Conservation (phyloP, 1,140 invertebrate genomes). For the Drosophila baimaii region DNA sequence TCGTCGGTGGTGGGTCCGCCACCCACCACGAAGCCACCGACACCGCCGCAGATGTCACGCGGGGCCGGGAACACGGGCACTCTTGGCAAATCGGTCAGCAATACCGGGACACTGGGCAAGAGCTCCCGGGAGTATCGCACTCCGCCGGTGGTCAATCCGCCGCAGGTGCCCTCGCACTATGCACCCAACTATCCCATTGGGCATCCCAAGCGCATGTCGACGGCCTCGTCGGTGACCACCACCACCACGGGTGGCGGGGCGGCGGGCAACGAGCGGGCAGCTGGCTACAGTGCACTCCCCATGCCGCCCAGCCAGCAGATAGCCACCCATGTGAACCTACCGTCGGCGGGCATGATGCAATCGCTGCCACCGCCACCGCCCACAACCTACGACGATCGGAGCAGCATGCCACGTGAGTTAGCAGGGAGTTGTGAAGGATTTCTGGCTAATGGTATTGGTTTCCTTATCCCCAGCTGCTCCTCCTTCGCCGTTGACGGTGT, state of each 20-base stretch:
- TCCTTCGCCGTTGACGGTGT: slow-evolving; percentile 89
- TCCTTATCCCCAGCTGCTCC: slow-evolving; percentile 86
- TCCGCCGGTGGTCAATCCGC: slow-evolving; percentile 96
- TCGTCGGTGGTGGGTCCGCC: slow-evolving; percentile 90
- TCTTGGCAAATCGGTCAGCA: slow-evolving; percentile 85
- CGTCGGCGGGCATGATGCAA: slow-evolving; percentile 89
- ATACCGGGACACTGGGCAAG: slow-evolving; percentile 88
- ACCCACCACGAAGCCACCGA: slow-evolving; percentile 97
- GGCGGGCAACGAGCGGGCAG: slow-evolving; percentile 87
- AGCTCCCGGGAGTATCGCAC: slow-evolving; percentile 94
- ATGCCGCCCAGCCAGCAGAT: slow-evolving; percentile 87
- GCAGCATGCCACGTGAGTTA: slow-evolving; percentile 92
- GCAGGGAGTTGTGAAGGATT: not conserved
- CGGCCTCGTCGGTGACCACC: slow-evolving; percentile 68
- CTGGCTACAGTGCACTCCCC: slow-evolving; percentile 93
- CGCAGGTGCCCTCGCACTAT: slow-evolving; percentile 97
- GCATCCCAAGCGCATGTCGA: slow-evolving; percentile 87
- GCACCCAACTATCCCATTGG: slow-evolving; percentile 96
- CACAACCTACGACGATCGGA: slow-evolving; percentile 87
- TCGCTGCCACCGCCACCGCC: slow-evolving; percentile 89
- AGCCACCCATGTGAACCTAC: slow-evolving; percentile 85
- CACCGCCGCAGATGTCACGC: slow-evolving; percentile 93
- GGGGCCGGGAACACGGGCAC: slow-evolving; percentile 86
- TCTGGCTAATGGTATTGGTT: not conserved
- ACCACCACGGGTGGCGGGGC: slow-evolving; percentile 66